Base-by-base conservation (phyloP, 1,140 invertebrate genomes). In the Centruroides sculpturatus region DNA sequence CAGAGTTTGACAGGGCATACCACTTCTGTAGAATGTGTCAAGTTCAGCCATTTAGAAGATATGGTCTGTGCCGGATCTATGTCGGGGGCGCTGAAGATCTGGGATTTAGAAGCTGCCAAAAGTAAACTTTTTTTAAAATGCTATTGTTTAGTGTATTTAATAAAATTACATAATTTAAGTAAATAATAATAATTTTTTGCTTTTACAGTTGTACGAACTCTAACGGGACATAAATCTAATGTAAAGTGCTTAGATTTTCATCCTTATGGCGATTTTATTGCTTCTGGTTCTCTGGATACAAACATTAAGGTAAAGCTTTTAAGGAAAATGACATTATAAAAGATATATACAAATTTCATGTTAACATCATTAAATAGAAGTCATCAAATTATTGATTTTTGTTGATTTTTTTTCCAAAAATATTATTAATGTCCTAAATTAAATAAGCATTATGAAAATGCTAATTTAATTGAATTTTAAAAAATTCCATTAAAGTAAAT, bases 31-130 rank as follows among this genome's bases (percentile, higher is more conserved):
- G 90, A 95, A 78, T 92, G 89, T 75, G 92, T 97, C 10, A 82
- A 85, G 69, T 98, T 98, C 79, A 89, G 89, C 51, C 84, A 91
- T 69, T 85, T 87, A 57, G 94, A 98, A 77, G 91, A 97, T 72
- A 81, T 93, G 68, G 92, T 98, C 3, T 92, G 89, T 74, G 91
- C 93, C 52, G 94, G 93, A 8, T 95, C 92, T 53, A 83, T 89
- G 72, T 88, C 86, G 55, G 94, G 94, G 47, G 87, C 89, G 46
- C 77, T 98, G 9, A 95, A 95, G 78, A 86, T 96, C 59, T 98
- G 93, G 92, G 92, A 98, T 72, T 77, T 98, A 64, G 92, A 97
- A 74, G 88, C 89, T 62, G 86, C 88, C 46, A 93, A 91, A 77
- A 74, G 75, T 77, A 70, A 70, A 70, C 63, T 41, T 56, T 23